These are phyloP conservation scores for Ditula angustiorana DNA, from an alignment of 2,888 invertebrate genomes.

Conservation along the genomic window DNA sequence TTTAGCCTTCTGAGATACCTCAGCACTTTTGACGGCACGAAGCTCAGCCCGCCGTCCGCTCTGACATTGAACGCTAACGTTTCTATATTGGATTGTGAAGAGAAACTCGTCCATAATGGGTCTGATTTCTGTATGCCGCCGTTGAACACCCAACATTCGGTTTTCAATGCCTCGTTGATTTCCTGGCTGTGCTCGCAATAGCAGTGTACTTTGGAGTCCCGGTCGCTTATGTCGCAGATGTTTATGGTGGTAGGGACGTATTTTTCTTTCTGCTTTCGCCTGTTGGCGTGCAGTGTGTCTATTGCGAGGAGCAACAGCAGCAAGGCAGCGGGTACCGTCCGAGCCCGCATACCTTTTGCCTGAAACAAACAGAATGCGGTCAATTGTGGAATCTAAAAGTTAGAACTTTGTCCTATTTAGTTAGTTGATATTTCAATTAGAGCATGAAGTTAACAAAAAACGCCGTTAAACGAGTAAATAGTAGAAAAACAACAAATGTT, in stretches of 20 bases:
- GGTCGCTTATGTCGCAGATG: constrained; percentile 84
- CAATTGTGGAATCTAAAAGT: constrained; percentile 13
- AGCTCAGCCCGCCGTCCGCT: constrained; percentile 88
- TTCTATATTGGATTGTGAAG: constrained; percentile 89
- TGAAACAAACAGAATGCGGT: constrained; percentile 63
- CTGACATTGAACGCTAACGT: constrained; percentile 90
- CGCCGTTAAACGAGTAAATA: too few relatives aligned
- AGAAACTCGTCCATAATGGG: constrained; percentile 90
- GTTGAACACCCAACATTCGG: constrained; percentile 92
- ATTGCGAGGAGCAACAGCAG: constrained; percentile 80
- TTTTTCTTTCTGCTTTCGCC: constrained; percentile 78
- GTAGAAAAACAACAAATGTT: too few relatives aligned
- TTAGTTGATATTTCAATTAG: neutral
- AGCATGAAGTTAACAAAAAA: constrained; percentile 12
- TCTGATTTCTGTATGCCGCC: constrained; percentile 88
- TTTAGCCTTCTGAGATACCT: constrained; percentile 88
- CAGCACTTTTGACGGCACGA: constrained; percentile 90
- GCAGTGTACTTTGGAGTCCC: constrained; percentile 87
- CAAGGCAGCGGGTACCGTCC: constrained; percentile 80
- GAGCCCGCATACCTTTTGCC: constrained; percentile 83
- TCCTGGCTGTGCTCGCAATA: constrained; percentile 87
- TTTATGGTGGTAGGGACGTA: constrained; percentile 68
- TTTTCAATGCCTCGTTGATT: constrained; percentile 87
- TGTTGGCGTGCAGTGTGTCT: constrained; percentile 77
- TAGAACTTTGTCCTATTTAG: constrained; percentile 1